These are phyloP conservation scores for Cebus imitator DNA, from an alignment of 2,113 vertebrate species.

Conservation along the genomic window DNA sequence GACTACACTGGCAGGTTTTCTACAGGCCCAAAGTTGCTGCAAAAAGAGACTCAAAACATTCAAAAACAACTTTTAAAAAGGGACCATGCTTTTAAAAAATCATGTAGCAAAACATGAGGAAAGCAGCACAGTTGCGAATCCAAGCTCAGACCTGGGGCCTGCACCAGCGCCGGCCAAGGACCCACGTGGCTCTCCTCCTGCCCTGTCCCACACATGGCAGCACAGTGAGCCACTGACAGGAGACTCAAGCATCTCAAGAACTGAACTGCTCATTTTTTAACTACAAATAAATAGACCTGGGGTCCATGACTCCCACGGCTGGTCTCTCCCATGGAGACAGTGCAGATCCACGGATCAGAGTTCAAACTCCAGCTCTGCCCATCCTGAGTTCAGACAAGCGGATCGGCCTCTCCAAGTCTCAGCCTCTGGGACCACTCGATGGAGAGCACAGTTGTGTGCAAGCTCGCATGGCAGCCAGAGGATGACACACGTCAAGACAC, in stretches of 20 bases:
- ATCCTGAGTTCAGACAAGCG: too few species aligned
- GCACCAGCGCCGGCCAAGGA: rapidly evolving
- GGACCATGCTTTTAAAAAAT: background rate
- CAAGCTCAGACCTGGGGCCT: rapidly evolving
- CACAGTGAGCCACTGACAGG: rapidly evolving
- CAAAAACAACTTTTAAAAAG: too few species aligned
- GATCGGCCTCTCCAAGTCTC: background rate
- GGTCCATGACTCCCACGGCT: rapidly evolving
- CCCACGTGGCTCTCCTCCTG: rapidly evolving
- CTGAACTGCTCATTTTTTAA: background rate
- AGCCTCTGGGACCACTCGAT: background rate
- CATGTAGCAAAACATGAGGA: background rate
- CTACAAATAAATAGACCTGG: background rate
- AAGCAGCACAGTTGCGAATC: rapidly evolving
- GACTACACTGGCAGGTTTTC: background rate
- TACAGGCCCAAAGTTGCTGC: background rate
- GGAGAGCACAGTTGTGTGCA: background rate
- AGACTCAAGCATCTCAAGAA: background rate
- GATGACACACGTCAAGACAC: background rate
- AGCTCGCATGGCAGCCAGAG: background rate
- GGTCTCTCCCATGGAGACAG: background rate
- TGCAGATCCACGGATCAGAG: background rate
- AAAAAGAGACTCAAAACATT: background rate
- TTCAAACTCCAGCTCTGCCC: background rate
- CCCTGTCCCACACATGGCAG: rapidly evolving